phyloP scores from a whole-genome alignment of 2,797 vertebrate genomes.

The Otolemur crassicaudatus region DNA sequence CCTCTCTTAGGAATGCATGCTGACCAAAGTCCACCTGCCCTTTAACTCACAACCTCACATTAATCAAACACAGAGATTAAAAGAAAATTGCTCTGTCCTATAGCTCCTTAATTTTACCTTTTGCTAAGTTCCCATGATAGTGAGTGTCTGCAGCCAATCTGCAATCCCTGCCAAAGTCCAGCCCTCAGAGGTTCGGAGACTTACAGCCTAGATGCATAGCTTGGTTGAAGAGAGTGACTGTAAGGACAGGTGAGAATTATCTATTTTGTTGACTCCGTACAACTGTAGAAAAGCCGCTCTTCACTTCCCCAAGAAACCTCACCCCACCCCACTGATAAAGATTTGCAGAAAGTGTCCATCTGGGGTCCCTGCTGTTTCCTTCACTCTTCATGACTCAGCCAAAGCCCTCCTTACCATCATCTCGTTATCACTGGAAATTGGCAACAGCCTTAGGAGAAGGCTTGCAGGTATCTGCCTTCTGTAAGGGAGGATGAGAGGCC shows the following conservation, averaged over 20 bases:
- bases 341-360: not conserved
- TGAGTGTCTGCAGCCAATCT: not conserved
- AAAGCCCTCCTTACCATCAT: not conserved
- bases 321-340: not conserved
- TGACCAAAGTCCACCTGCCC: not conserved
- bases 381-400: not conserved
- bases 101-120: not conserved
- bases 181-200: not conserved
- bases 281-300: not conserved
- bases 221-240: not conserved
- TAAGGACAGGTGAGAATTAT: not conserved
- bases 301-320: not conserved
- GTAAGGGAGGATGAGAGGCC: not conserved
- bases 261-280: not conserved
- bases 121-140: not conserved
- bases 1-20: not conserved
- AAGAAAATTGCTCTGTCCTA: not conserved
- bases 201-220: not conserved
- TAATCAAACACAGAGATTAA: not conserved
- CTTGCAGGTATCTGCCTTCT: not conserved
- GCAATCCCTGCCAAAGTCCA: not conserved
- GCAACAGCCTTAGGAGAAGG: not conserved
- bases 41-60: not conserved
- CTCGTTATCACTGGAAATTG: not conserved
- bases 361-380: not conserved